These are phyloP conservation scores for Semotilus atromaculatus DNA, from an alignment of 2,797 vertebrate genomes.

Conservation along the genomic window DNA sequence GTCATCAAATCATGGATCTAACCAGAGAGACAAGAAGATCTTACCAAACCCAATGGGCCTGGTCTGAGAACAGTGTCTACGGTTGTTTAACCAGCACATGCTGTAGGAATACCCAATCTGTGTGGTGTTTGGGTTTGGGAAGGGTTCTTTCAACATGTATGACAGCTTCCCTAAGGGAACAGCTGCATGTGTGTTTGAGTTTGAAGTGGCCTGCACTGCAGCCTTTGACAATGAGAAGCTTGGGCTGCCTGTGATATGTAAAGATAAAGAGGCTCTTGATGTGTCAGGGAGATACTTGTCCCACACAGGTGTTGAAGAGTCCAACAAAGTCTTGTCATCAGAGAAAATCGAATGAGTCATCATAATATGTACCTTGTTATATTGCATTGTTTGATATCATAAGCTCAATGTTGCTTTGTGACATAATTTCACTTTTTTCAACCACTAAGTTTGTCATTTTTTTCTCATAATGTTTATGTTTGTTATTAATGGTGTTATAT, in stretches of 20 bases:
- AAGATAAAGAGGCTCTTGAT: conserved; percentile 43
- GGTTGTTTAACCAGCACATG: conserved; percentile 43
- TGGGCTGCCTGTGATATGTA: conserved; percentile 26
- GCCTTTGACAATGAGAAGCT: conserved; percentile 49
- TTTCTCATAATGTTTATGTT: neutral
- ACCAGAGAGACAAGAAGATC: conserved; percentile 10
- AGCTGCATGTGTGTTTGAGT: conserved; percentile 50
- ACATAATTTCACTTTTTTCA: neutral
- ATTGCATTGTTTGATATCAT: neutral
- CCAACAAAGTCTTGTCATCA: conserved; percentile 14
- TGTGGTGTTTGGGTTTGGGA: conserved; percentile 47
- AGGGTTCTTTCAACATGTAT: conserved; percentile 28
- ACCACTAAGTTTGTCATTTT: neutral
- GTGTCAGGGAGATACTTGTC: conserved; percentile 39
- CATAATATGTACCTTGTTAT: conserved; percentile 1
- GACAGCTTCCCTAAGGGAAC: conserved; percentile 38
- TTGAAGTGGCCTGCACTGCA: conserved; percentile 38
- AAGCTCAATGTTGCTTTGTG: neutral
- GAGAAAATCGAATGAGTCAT: neutral
- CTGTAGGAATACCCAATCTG: conserved; percentile 12
- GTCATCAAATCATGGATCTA: conserved; percentile 11
- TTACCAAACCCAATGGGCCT: neutral
- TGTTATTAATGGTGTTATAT: neutral
- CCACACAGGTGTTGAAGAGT: conserved; percentile 41
- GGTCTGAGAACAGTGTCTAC: neutral